Percentiles rank a stretch among this genome's conserved stretches.
phyloP scores from a whole-genome alignment of 2,113 vertebrate species.

The Trematomus loennbergii region DNA sequence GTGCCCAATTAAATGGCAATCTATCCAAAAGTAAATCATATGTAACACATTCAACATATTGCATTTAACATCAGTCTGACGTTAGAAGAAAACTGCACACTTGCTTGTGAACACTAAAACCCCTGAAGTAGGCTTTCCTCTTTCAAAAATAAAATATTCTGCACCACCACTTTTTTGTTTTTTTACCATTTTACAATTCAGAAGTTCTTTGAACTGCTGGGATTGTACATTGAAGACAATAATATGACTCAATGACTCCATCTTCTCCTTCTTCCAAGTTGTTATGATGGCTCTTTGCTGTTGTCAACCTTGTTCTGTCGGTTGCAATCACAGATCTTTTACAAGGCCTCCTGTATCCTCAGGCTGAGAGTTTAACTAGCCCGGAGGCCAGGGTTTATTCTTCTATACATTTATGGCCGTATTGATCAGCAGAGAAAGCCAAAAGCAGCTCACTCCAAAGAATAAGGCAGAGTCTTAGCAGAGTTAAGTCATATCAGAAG shows the following conservation, averaged over 20 bases:
- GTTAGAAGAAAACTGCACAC: constrained; percentile 30
- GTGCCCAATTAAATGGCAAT: not conserved
- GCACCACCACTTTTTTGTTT: constrained; percentile 29
- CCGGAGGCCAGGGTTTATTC: constrained; percentile 47
- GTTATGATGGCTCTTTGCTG: constrained; percentile 63
- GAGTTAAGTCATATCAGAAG: constrained; percentile 68
- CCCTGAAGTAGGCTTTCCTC: constrained; percentile 10
- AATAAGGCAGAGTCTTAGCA: constrained; percentile 59
- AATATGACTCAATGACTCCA: constrained; percentile 45
- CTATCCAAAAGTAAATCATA: not conserved
- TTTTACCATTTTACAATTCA: constrained; percentile 47
- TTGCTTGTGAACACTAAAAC: constrained; percentile 16
- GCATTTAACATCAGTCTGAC: constrained; percentile 2
- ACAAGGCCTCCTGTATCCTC: constrained; percentile 60
- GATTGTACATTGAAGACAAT: constrained; percentile 47
- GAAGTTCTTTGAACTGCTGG: constrained; percentile 41
- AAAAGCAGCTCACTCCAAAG: constrained; percentile 51
- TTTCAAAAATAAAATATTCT: constrained; percentile 18
- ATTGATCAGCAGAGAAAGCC: constrained; percentile 71
- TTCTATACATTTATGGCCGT: constrained; percentile 61
- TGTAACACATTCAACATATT: too few species aligned
- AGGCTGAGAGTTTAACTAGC: constrained; percentile 50
- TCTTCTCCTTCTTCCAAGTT: constrained; percentile 38
- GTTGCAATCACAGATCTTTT: constrained; percentile 67
- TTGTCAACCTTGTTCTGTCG: constrained; percentile 68